These are phyloP conservation scores for Pyrocoelia pectoralis DNA, from an alignment of 2,888 invertebrate species.

Conservation along the genomic window DNA sequence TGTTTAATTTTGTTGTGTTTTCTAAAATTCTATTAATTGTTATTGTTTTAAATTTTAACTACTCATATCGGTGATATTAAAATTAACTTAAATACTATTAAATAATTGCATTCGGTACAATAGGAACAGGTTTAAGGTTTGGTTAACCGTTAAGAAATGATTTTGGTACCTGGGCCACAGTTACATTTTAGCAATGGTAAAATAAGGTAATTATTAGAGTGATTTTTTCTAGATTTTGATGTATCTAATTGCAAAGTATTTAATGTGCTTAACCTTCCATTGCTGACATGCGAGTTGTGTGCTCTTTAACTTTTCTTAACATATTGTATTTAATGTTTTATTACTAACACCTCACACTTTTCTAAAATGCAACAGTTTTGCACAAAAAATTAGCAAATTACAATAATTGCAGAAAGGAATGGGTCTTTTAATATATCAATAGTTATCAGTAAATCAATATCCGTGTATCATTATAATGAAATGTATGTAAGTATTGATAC, in stretches of 20 bases:
- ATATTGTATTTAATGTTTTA: not conserved
- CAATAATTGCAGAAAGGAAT: too few relatives aligned
- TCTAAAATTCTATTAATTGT: conserved; percentile 46
- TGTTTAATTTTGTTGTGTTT: conserved; percentile 41
- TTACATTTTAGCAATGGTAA: conserved; percentile 60
- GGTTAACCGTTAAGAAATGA: too few relatives aligned
- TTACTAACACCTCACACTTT: not conserved
- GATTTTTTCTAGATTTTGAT: conserved; percentile 44
- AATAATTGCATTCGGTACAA: conserved; percentile 50
- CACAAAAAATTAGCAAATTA: too few relatives aligned
- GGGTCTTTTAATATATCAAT: too few relatives aligned
- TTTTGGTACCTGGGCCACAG: conserved; percentile 44
- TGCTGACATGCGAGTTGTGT: conserved; percentile 62
- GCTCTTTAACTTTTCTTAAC: conserved; percentile 20
- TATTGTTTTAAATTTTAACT: conserved; percentile 48
- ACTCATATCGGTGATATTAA: conserved; percentile 13
- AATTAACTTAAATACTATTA: conserved; percentile 7
- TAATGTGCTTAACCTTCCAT: conserved; percentile 54
- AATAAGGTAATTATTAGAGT: conserved; percentile 57
- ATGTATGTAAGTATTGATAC: too few relatives aligned
- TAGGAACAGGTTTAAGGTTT: not conserved
- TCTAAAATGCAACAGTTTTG: too few relatives aligned
- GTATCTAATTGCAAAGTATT: conserved; percentile 41
- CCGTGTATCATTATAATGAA: too few relatives aligned
- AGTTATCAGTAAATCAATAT: too few relatives aligned